A percentile compares a stretch with the other conserved stretches of the same genome.
phyloP scores from a whole-genome alignment of 2,113 vertebrate genomes.

The Xiphophorus couchianus region DNA sequence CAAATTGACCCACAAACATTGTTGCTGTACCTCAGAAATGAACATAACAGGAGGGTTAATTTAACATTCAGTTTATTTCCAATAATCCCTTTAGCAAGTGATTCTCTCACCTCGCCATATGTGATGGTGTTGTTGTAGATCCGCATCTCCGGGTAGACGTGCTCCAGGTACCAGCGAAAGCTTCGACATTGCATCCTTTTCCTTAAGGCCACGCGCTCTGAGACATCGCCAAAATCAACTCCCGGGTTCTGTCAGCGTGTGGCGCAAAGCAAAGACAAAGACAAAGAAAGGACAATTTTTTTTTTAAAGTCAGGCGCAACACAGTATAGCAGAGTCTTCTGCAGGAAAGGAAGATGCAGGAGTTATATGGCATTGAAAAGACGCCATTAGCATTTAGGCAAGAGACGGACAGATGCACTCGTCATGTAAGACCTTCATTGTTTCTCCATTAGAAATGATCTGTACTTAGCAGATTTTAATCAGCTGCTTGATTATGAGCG shows the following conservation, averaged over 20 bases:
- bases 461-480: constrained; percentile 71
- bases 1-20: too few species aligned
- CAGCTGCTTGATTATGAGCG: constrained; percentile 76
- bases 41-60: background rate
- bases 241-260: constrained; percentile 87
- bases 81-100: constrained; percentile 8
- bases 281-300: background rate
- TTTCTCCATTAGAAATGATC: constrained; percentile 73
- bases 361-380: constrained; percentile 24
- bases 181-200: constrained; percentile 91
- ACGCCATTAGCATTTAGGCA: constrained; percentile 46
- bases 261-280: constrained; percentile 25
- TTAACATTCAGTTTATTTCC: background rate
- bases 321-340: background rate
- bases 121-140: constrained; percentile 97
- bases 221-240: constrained; percentile 97
- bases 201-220: constrained; percentile 90
- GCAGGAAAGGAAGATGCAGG: background rate
- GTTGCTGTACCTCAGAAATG: too few species aligned
- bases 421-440: constrained; percentile 66
- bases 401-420: constrained; percentile 43
- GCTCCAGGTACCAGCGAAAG: constrained; percentile 97
- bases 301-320: background rate
- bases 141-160: constrained; percentile 98
- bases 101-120: constrained; percentile 91